These are phyloP conservation scores for Trachymyrmex cornetzi DNA, from an alignment of 1,140 invertebrate species.

Conservation along the genomic window DNA sequence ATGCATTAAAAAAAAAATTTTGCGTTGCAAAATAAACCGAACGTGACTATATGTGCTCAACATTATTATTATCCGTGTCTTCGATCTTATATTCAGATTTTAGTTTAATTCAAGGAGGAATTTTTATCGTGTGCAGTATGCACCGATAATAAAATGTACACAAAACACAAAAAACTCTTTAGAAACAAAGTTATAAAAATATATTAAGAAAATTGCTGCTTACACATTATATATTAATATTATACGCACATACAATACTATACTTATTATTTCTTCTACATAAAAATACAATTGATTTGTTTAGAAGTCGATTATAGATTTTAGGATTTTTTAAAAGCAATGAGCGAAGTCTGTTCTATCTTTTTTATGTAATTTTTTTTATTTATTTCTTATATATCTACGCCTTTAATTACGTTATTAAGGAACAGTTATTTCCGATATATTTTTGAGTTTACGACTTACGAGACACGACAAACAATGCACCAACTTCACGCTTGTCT, in stretches of 20 bases:
- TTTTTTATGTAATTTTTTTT: neutral
- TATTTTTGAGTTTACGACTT: neutral
- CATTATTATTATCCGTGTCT: neutral
- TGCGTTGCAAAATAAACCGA: neutral
- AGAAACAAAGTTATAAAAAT: neutral
- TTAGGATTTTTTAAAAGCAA: neutral
- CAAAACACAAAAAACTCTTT: neutral
- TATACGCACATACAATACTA: neutral
- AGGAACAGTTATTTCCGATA: neutral
- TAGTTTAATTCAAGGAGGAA: neutral
- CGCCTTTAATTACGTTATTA: neutral
- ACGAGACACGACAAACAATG: neutral
- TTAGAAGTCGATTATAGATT: neutral
- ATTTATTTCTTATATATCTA: neutral
- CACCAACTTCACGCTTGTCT: conserved; percentile 32
- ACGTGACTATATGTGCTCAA: neutral
- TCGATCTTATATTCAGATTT: neutral
- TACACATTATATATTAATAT: neutral
- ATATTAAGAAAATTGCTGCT: neutral
- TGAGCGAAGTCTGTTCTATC: neutral
- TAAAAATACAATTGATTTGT: neutral
- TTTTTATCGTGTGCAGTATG: neutral
- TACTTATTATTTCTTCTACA: conserved; percentile 28
- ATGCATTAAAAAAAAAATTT: conserved; percentile 4
- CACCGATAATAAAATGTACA: neutral